A percentile compares a stretch with the other conserved stretches of the same genome.
Evolutionary conservation across 2,113 vertebrate species (phyloP).

Genomic region (Chauna torquata): DNA sequence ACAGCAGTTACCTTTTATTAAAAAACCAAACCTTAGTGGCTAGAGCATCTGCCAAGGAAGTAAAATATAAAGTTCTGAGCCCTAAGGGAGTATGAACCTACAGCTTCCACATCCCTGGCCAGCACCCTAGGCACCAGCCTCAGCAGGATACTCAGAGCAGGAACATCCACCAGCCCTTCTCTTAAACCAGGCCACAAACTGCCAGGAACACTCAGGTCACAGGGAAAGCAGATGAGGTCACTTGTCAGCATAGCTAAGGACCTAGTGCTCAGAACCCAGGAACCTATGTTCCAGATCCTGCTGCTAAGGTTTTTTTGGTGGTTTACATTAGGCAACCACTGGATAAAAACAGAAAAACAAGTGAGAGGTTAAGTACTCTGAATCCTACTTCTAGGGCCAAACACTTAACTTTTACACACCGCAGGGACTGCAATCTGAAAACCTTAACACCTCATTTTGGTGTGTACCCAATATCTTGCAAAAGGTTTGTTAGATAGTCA

Average conservation of each 20-base stretch:
- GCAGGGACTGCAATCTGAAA: neutral
- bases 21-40: neutral
- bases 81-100: neutral
- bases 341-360: neutral
- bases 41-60: conserved; percentile 1
- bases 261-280: neutral
- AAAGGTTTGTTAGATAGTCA: neutral
- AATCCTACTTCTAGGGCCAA: neutral
- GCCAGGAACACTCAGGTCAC: neutral
- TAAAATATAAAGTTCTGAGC: neutral
- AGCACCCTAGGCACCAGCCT: neutral
- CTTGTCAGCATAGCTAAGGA: neutral
- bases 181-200: neutral
- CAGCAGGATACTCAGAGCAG: neutral
- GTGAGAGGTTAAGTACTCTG: neutral
- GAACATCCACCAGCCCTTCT: neutral
- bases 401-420: neutral
- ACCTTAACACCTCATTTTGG: neutral
- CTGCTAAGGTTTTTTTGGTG: neutral
- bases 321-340: neutral
- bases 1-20: conserved; percentile 16
- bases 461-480: neutral
- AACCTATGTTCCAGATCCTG: neutral
- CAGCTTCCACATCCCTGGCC: neutral
- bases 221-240: neutral